Conservation (phyloP, 1,140 invertebrate species). For the Homalodisca vitripennis region DNA sequence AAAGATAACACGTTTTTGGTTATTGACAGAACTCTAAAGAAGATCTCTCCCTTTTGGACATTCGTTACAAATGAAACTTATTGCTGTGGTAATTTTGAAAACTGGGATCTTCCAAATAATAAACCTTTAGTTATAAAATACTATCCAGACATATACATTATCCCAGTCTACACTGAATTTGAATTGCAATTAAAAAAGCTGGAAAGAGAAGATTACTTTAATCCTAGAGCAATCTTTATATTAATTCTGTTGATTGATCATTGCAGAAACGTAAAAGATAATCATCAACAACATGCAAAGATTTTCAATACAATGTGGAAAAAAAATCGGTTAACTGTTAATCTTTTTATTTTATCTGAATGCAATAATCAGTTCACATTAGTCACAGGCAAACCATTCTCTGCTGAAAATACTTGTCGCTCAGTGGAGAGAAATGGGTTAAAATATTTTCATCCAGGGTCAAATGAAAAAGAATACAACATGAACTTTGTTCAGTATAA, state of each 20-base stretch:
- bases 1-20: not conserved
- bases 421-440: not conserved
- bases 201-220: not conserved
- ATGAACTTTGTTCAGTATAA: not conserved
- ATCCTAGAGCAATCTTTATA: not conserved
- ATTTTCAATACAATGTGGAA: constrained; percentile 3
- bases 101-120: not conserved
- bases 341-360: not conserved
- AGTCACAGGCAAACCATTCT: not conserved
- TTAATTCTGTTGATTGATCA: not conserved
- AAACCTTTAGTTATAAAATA: not conserved
- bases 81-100: not conserved
- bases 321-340: not conserved
- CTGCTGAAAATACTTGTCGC: not conserved
- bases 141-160: not conserved
- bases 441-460: not conserved
- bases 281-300: not conserved
- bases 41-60: not conserved
- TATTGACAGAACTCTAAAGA: not conserved
- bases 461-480: not conserved
- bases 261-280: not conserved
- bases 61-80: not conserved
- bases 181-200: not conserved
- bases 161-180: not conserved
- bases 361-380: not conserved